These are phyloP conservation scores for Scaptomyza reducta DNA, from an alignment of 2,888 invertebrate species.

Conservation along the genomic window DNA sequence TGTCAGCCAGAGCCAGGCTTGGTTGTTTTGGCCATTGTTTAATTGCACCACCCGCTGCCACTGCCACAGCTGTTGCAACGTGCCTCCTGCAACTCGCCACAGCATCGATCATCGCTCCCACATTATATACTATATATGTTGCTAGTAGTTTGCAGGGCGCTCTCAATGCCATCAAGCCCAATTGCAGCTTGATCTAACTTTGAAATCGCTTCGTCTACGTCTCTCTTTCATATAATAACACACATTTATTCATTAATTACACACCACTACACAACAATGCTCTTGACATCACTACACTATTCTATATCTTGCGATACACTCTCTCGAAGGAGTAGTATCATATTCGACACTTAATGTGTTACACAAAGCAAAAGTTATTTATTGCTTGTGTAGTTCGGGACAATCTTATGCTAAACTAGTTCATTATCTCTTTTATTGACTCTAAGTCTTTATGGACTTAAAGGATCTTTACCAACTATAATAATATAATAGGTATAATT, in stretches of 20 bases:
- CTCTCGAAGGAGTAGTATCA: not conserved
- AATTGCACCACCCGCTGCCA: conserved; percentile 44
- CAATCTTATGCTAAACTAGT: not conserved
- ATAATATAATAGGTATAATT: too few relatives aligned
- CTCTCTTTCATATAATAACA: conserved; percentile 64
- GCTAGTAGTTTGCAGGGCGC: conserved; percentile 43
- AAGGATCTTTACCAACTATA: too few relatives aligned
- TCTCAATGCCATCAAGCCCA: conserved; percentile 66
- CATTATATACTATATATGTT: conserved; percentile 36
- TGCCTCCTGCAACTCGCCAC: conserved; percentile 26
- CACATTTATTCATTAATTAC: conserved; percentile 78
- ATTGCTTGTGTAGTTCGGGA: too few relatives aligned
- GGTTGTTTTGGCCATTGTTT: conserved; percentile 46
- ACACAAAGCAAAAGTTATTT: not conserved
- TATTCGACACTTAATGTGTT: not conserved
- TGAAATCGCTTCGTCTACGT: not conserved
- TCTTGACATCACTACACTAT: conserved; percentile 30
- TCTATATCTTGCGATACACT: conserved; percentile 21
- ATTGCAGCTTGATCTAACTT: conserved; percentile 7
- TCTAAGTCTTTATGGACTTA: too few relatives aligned
- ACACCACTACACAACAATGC: conserved; percentile 37
- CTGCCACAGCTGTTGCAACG: conserved; percentile 24
- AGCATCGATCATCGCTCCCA: conserved; percentile 59
- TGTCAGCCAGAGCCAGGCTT: conserved; percentile 53
- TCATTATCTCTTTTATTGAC: not conserved